Evolutionary conservation across 2,888 invertebrate genomes (phyloP).

Genomic region (Biston stratarius): DNA sequence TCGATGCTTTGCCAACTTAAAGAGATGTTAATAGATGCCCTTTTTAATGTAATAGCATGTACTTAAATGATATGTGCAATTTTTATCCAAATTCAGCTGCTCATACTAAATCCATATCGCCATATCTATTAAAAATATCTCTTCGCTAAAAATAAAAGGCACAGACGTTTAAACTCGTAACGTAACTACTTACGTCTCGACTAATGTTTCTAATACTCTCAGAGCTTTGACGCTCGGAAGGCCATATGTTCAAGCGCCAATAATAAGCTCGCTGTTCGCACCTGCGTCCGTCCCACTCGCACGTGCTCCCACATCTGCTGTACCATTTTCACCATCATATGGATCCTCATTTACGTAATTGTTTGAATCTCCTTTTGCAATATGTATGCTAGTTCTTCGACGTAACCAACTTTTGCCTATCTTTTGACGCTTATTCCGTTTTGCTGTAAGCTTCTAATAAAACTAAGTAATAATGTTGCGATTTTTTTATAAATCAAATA

Average conservation of each 20-base stretch:
- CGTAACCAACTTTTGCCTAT: no score
- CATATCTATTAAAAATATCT: slow-evolving; percentile 1
- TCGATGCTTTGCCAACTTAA: no score
- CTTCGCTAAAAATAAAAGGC: slow-evolving; percentile 15
- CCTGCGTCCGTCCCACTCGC: slow-evolving; percentile 83
- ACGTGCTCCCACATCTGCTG: slow-evolving; percentile 68
- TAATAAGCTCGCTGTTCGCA: slow-evolving; percentile 68
- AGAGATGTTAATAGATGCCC: no score
- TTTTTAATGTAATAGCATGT: no score
- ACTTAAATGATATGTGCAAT: not conserved
- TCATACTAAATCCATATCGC: not conserved
- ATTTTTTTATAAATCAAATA: slow-evolving; percentile 9
- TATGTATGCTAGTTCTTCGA: no score
- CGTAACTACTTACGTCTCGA: slow-evolving; percentile 34
- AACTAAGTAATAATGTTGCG: not conserved
- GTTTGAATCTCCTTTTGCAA: slow-evolving; percentile 15
- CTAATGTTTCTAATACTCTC: slow-evolving; percentile 46
- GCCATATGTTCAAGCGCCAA: slow-evolving; percentile 71
- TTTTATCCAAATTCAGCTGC: not conserved
- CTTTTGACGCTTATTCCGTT: not conserved
- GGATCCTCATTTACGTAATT: slow-evolving; percentile 31
- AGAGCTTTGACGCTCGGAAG: slow-evolving; percentile 51
- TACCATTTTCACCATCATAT: slow-evolving; percentile 37
- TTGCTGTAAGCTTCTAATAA: not conserved
- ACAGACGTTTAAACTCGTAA: slow-evolving; percentile 18